Base-by-base conservation (phyloP, 2,888 invertebrate genomes). In the Tenthredo scrophulariae region DNA sequence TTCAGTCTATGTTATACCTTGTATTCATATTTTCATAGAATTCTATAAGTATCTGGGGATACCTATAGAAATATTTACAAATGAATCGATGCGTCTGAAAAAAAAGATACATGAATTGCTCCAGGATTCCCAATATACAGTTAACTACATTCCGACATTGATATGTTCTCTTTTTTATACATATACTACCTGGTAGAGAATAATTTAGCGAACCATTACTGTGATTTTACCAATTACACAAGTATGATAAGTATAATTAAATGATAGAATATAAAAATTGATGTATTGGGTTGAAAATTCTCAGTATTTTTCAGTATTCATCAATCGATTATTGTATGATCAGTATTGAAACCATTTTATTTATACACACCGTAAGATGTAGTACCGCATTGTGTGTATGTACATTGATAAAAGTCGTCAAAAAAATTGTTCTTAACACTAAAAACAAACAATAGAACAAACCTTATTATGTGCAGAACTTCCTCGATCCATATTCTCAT, bases 301-400 rank as follows among this genome's bases (percentile, higher is more conserved):
- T 18, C 33, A 67, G 67, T 67, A 67, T 67, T 33, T 67, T 33
- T 18, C 33, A 67, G 33, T 67, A 67, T 67, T 33, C 33, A 67
- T 33, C 13, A 18, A 33, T 67, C 33, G 29, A 67, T 67, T 67
- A 67, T 18, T 7, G 10, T 67, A 33, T 67, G 10, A 9, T 62
- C 26, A 26, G 62, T 62, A 62, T 62, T 62, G 22, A 62, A 26
- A 13, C 26, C 62, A 62, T 26, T 54, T 54, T 2, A 54, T 54
- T 54, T 10, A 62, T 62, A 22, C n/a, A 9, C 26, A 62, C 22
- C 10, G 26, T 26, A 62, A 58, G 26, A 62, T 62, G 26, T 62
- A 6, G 54, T 54, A 54, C n/a, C 54, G n/a, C n/a, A 62, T 13
- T 62, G 7, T 54, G 1, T 54, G 6, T 6, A 54, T 54, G 6